Conservation (phyloP, 2,113 vertebrate genomes). For the Miniopterus natalensis region DNA sequence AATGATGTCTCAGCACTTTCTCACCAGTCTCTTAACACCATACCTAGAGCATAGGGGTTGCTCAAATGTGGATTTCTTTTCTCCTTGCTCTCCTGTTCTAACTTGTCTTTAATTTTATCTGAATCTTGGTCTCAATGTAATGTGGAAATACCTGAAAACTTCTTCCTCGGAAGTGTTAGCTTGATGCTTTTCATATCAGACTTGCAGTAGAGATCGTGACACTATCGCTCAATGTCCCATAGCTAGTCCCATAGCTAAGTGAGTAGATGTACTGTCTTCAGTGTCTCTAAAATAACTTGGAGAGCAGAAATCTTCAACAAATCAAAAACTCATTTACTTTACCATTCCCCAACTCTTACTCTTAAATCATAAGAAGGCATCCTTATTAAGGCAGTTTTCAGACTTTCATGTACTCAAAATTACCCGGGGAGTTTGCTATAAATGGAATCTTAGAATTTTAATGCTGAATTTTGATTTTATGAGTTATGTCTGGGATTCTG, state of each 20-base stretch:
- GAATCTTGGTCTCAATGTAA: not conserved
- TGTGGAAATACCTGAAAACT: not conserved
- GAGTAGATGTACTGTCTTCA: not conserved
- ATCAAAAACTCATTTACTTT: not conserved
- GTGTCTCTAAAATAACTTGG: not conserved
- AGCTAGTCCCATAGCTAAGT: not conserved
- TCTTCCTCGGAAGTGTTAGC: not conserved
- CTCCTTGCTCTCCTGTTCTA: not conserved
- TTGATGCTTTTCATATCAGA: not conserved
- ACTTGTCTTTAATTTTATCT: not conserved
- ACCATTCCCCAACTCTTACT: not conserved
- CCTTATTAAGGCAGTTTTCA: not conserved
- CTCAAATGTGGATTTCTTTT: not conserved
- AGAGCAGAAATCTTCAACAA: not conserved
- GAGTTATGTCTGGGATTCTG: not conserved
- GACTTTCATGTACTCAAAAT: not conserved
- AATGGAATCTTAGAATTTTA: conserved; percentile 8
- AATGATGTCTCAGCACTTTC: not conserved
- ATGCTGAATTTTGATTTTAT: conserved; percentile 33
- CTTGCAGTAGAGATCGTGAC: not conserved
- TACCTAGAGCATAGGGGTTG: not conserved
- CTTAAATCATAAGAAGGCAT: conserved; percentile 8
- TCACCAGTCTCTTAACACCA: not conserved
- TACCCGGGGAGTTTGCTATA: not conserved
- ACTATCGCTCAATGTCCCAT: not conserved